These are phyloP conservation scores for Tenthredo amoena DNA, from an alignment of 2,888 invertebrate genomes.

Conservation along the genomic window DNA sequence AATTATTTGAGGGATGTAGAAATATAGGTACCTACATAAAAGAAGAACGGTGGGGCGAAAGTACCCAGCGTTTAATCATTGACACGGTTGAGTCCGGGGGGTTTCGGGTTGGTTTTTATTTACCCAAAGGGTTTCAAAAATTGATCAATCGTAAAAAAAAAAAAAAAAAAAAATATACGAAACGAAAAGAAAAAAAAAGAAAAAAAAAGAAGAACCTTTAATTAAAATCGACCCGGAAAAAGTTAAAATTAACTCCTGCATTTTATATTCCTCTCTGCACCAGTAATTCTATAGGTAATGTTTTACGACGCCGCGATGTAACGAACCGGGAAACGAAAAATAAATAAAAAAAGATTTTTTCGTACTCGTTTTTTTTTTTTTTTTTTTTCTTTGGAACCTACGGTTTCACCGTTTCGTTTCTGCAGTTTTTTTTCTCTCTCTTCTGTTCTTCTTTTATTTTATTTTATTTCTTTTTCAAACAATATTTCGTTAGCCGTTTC, in stretches of 20 bases:
- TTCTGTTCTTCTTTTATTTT: background rate
- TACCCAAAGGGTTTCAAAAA: constrained; percentile 4
- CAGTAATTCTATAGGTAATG: constrained; percentile 2
- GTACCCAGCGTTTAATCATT: constrained; percentile 21
- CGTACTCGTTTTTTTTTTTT: background rate
- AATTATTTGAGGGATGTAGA: background rate
- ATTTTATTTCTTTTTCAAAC: background rate
- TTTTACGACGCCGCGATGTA: constrained; percentile 14
- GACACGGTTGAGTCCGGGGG: background rate
- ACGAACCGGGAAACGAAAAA: background rate
- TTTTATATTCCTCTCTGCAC: constrained; percentile 15
- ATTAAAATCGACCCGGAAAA: constrained; percentile 36
- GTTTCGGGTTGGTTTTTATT: constrained; percentile 3
- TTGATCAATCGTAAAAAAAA: background rate
- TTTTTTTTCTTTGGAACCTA: background rate
- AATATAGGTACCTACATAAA: background rate
- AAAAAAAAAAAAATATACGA: background rate
- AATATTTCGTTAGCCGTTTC: constrained; percentile 9
- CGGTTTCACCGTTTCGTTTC: background rate
- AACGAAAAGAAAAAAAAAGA: background rate
- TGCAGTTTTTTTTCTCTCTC: background rate
- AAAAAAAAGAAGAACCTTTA: background rate
- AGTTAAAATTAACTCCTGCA: constrained; percentile 25
- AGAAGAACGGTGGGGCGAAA: background rate
- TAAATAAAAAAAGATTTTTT: too few species aligned